Base-by-base conservation (phyloP, 2,797 vertebrate species). In the Esox lucius region DNA sequence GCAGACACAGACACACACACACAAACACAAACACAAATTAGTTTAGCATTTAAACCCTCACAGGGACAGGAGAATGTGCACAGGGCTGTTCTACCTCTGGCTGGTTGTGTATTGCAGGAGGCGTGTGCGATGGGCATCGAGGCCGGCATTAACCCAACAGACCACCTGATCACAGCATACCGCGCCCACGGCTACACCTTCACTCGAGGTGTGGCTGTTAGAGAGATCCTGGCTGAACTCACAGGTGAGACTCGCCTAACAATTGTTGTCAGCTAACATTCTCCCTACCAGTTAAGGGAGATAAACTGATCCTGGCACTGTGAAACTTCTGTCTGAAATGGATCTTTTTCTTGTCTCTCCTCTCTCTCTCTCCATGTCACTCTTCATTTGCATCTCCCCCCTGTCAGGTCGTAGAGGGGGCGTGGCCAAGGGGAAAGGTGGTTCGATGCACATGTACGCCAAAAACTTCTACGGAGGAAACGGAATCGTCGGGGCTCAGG, bases 361-460 rank as follows among this genome's bases (percentile, higher is more conserved):
- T 3, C 74, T 26, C 17, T 6, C 4, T 31, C 28, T 31, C 28
- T 28, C n/a, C n/a, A n/a, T n/a, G n/a, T n/a, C n/a, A n/a, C n/a
- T n/a, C n/a, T n/a, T n/a, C n/a, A n/a, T n/a, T n/a, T n/a, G n/a
- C n/a, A 31, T 31, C 28, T 31, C 70, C 12, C 78, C 46, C 81
- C 22, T 74, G 6, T 65, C 82, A 98, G 97, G 97, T 22, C 92
- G 97, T 76, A 93, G 87, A 91, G 93, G 96, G n/a, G 98, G 98
- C 4, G 98, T 98, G 81, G 95, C 92, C 19, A 97, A 97, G 84
- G 98, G 98, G n/a, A 98, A 97, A 87, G 97, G 98, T 74, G 98
- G 98, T n/a, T 99, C 97, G 0, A 99, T 99, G 98, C 98, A 99
- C 68, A 98, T 99, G 98, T 99, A 99, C 80, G 79, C 87, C 68